These are phyloP conservation scores for Heliconius cydno DNA, from an alignment of 2,888 invertebrate species.

Conservation along the genomic window DNA sequence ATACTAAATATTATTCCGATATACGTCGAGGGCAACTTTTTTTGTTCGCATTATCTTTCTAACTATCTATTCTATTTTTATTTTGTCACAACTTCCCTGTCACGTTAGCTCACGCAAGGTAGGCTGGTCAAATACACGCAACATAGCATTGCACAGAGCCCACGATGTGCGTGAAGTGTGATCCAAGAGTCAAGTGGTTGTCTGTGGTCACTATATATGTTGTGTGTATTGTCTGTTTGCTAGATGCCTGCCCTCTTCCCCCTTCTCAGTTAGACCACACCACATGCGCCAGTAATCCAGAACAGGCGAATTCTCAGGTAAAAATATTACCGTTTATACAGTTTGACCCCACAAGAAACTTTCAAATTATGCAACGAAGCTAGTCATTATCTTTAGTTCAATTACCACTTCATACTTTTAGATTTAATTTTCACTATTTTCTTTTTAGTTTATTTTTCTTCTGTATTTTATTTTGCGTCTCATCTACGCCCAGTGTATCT, in stretches of 20 bases:
- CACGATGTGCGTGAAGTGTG: conserved; percentile 80
- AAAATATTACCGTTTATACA: conserved; percentile 79
- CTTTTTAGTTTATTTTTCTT: conserved; percentile 64
- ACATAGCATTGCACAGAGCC: conserved; percentile 67
- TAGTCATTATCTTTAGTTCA: conserved; percentile 75
- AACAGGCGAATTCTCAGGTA: conserved; percentile 89
- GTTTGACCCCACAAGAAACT: conserved; percentile 79
- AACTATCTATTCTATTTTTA: conserved; percentile 78
- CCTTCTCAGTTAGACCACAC: conserved; percentile 93
- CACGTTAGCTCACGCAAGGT: conserved; percentile 62
- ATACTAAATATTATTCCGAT: conserved; percentile 44
- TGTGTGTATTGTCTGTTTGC: conserved; percentile 95
- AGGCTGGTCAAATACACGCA: conserved; percentile 80
- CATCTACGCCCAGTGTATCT: conserved; percentile 73
- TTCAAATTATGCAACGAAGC: conserved; percentile 81
- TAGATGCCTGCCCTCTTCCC: conserved; percentile 97
- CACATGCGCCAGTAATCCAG: conserved; percentile 89
- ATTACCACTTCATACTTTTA: conserved; percentile 80
- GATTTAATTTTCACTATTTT: conserved; percentile 75
- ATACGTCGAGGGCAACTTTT: conserved; percentile 57
- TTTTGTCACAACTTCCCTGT: conserved; percentile 59
- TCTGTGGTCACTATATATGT: conserved; percentile 85
- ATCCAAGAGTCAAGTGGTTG: conserved; percentile 82
- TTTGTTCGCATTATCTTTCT: conserved; percentile 72
- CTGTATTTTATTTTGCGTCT: conserved; percentile 66